Conservation (phyloP, 2,113 vertebrate genomes). For the Zingel zingel region DNA sequence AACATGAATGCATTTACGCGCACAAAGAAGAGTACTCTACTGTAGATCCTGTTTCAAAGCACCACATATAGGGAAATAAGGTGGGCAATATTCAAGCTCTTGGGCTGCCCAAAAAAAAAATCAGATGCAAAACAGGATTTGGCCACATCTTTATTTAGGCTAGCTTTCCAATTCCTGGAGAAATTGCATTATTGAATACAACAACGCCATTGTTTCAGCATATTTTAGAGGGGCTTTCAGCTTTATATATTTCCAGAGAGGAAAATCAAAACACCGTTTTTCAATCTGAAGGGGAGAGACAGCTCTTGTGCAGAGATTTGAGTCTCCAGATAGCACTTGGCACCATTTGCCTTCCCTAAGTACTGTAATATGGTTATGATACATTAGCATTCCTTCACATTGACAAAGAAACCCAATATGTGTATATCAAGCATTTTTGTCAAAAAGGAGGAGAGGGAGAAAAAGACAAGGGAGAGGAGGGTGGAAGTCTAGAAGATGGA, state of each 20-base stretch:
- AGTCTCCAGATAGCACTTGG: conserved; percentile 75
- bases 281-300: conserved; percentile 41
- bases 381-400: conserved; percentile 75
- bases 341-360: conserved; percentile 58
- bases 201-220: conserved; percentile 62
- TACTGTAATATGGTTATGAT: conserved; percentile 70
- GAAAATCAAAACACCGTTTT: conserved; percentile 58
- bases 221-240: conserved; percentile 54
- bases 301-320: conserved; percentile 62
- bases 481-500: conserved; percentile 41
- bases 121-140: conserved; percentile 57
- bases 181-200: conserved; percentile 71
- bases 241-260: conserved; percentile 50
- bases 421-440: conserved; percentile 60
- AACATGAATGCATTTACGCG: not conserved
- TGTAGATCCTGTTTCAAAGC: conserved; percentile 4
- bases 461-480: not conserved
- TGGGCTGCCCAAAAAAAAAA: conserved; percentile 11
- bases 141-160: conserved; percentile 60
- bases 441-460: conserved; percentile 30
- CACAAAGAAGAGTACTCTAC: conserved; percentile 11
- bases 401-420: conserved; percentile 70
- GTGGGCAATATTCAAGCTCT: conserved; percentile 14
- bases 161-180: conserved; percentile 53
- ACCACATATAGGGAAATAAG: conserved; percentile 25